phyloP scores from a whole-genome alignment of 1,140 invertebrate genomes.

The Aleiodes sp. region DNA sequence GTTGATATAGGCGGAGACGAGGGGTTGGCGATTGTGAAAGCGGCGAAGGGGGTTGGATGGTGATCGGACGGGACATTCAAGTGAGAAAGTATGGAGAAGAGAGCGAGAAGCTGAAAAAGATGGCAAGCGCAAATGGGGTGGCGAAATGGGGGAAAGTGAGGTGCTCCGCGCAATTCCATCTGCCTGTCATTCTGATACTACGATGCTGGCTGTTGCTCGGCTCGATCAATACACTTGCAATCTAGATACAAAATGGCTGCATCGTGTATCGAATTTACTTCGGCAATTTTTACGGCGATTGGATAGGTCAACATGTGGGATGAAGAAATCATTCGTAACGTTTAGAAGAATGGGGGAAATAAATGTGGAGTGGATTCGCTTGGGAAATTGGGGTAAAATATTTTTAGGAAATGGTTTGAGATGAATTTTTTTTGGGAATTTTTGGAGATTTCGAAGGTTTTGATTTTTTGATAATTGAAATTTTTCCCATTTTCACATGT shows the following conservation, averaged over 20 bases:
- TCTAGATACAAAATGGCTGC: constrained; percentile 65
- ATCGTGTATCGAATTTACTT: constrained; percentile 22
- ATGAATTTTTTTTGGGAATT: no score
- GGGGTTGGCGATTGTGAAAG: constrained; percentile 50
- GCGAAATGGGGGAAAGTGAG: constrained; percentile 43
- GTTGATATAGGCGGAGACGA: constrained; percentile 60
- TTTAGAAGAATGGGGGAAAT: no score
- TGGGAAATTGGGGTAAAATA: no score
- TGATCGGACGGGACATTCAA: constrained; percentile 40
- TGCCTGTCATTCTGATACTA: constrained; percentile 66
- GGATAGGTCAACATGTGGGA: no score
- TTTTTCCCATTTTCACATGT: no score
- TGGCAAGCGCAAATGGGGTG: constrained; percentile 38
- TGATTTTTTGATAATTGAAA: no score
- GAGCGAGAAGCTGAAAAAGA: constrained; percentile 26
- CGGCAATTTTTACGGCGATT: background rate
- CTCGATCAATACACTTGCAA: constrained; percentile 65
- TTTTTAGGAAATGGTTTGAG: no score
- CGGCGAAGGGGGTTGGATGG: constrained; percentile 38
- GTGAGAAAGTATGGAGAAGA: constrained; percentile 22
- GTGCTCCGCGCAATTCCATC: constrained; percentile 62
- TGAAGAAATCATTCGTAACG: no score
- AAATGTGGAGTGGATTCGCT: no score
- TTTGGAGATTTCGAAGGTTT: no score
- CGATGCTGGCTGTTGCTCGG: constrained; percentile 57